These are phyloP conservation scores for Zenarchopterus dispar DNA, from an alignment of 2,797 vertebrate genomes.

Conservation along the genomic window DNA sequence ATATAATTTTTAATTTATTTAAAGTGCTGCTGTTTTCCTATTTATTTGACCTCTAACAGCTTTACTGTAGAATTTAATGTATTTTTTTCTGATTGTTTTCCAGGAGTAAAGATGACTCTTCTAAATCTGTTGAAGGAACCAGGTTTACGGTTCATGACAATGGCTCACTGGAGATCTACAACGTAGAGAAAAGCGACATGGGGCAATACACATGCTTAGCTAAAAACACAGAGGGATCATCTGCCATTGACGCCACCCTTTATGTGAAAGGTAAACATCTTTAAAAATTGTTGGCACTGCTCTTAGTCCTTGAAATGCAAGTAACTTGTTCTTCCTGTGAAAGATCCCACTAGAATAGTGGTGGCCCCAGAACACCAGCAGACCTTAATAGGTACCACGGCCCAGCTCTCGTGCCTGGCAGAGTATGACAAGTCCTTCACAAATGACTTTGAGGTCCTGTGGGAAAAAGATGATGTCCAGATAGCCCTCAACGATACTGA, in stretches of 20 bases:
- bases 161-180: conserved; percentile 88
- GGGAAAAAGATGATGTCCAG: conserved; percentile 87
- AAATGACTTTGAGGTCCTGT: conserved; percentile 87
- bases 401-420: conserved; percentile 88
- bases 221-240: conserved; percentile 86
- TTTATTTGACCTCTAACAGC: not conserved
- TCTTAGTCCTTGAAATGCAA: conserved; percentile 36
- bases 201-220: conserved; percentile 91
- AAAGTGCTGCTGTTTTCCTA: no score
- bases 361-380: conserved; percentile 83
- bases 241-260: conserved; percentile 85
- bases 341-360: conserved; percentile 90
- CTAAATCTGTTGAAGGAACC: conserved; percentile 74
- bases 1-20: conserved; percentile 13
- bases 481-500: conserved; percentile 85
- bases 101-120: conserved; percentile 89
- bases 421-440: conserved; percentile 89
- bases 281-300: conserved; percentile 1
- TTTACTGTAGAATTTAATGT: not conserved
- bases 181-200: conserved; percentile 79
- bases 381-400: conserved; percentile 82
- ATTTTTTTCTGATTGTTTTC: conserved; percentile 21
- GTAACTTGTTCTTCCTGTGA: conserved; percentile 47
- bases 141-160: conserved; percentile 82
- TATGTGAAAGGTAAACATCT: conserved; percentile 87